Conservation (phyloP, 2,888 invertebrate genomes). For the Baronia brevicornis region DNA sequence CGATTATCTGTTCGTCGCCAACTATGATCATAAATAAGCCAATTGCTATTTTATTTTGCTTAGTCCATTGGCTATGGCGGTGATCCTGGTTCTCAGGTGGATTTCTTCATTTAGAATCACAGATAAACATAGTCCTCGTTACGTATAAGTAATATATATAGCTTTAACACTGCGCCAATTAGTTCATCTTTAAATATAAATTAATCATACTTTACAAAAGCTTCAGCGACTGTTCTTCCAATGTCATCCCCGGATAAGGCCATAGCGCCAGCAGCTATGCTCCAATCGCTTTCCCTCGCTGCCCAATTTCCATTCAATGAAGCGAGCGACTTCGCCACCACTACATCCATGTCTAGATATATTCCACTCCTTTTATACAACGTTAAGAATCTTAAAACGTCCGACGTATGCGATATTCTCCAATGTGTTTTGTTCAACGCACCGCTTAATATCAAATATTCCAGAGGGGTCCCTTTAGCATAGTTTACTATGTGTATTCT, state of each 20-base stretch:
- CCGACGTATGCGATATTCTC: slow-evolving; percentile 78
- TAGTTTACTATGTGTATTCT: slow-evolving; percentile 69
- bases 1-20: no score
- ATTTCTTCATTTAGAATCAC: no score
- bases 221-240: slow-evolving; percentile 30
- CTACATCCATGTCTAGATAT: slow-evolving; percentile 84
- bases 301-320: slow-evolving; percentile 75
- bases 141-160: neutral
- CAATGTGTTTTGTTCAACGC: slow-evolving; percentile 68
- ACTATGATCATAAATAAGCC: no score
- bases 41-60: no score
- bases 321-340: slow-evolving; percentile 77
- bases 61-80: no score
- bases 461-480: slow-evolving; percentile 72
- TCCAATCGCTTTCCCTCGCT: slow-evolving; percentile 73
- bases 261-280: slow-evolving; percentile 81
- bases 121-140: neutral
- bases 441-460: slow-evolving; percentile 65
- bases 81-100: no score
- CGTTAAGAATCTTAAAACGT: slow-evolving; percentile 78
- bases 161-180: no score
- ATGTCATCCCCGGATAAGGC: slow-evolving; percentile 61
- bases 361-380: slow-evolving; percentile 86
- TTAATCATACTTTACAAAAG: slow-evolving; percentile 26
- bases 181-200: neutral